Percentiles rank a stretch among this genome's conserved stretches.
Conservation (phyloP, 2,113 vertebrate species). For the Progne subis region DNA sequence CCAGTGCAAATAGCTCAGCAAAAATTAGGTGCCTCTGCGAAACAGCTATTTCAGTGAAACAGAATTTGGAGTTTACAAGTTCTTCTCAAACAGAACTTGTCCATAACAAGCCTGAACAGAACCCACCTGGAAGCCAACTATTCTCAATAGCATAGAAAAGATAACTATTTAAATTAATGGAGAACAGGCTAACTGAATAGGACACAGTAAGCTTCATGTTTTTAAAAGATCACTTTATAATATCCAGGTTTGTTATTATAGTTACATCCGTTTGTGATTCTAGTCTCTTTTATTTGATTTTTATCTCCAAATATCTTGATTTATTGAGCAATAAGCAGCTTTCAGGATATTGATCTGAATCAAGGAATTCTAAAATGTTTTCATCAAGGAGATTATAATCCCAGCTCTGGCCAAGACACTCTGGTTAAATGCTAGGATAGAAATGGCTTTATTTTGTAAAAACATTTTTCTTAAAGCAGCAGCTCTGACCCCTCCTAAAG, state of each 20-base stretch:
- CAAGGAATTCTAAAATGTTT: background rate
- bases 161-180: background rate
- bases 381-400: background rate
- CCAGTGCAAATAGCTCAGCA: background rate
- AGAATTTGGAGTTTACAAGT: background rate
- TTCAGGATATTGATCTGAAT: background rate
- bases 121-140: background rate
- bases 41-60: background rate
- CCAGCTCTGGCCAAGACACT: background rate
- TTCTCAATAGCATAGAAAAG: rapidly evolving
- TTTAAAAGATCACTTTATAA: background rate
- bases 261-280: background rate
- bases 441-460: background rate
- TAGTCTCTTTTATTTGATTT: background rate
- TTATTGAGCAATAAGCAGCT: background rate
- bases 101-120: background rate
- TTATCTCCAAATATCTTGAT: background rate
- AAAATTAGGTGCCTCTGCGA: background rate
- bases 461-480: background rate
- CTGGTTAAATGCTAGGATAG: background rate
- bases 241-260: background rate
- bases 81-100: background rate
- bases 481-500: background rate
- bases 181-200: background rate
- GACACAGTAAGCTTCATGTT: background rate